Conservation (phyloP, 2,888 invertebrate species). For the Trachelus stipa region DNA sequence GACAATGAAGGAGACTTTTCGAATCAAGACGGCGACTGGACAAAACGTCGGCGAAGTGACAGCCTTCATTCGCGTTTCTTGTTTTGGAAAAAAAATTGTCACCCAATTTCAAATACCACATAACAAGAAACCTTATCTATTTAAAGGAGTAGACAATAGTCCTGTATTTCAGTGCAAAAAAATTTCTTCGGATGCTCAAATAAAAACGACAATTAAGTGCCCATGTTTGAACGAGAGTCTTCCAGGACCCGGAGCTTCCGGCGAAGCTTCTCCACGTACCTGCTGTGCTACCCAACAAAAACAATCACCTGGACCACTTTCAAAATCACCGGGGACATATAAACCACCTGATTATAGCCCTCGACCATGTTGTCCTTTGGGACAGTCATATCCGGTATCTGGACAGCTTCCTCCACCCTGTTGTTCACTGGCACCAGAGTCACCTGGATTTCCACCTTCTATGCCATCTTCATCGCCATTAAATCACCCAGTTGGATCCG, state of each 20-base stretch:
- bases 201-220: slow-evolving; percentile 15
- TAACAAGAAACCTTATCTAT: slow-evolving; percentile 54
- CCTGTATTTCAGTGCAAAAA: slow-evolving; percentile 56
- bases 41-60: slow-evolving; percentile 71
- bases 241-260: slow-evolving; percentile 4
- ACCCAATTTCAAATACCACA: slow-evolving; percentile 73
- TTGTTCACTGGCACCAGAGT: not conserved
- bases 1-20: slow-evolving; percentile 73
- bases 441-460: not conserved
- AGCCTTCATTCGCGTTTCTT: slow-evolving; percentile 75
- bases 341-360: slow-evolving; percentile 19
- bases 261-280: slow-evolving; percentile 8
- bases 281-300: slow-evolving; percentile 4
- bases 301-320: slow-evolving; percentile 11
- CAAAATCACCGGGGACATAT: slow-evolving; percentile 9
- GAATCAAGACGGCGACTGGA: slow-evolving; percentile 69
- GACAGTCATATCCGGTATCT: not conserved
- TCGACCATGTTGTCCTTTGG: slow-evolving; percentile 32
- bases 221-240: slow-evolving; percentile 2
- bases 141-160: slow-evolving; percentile 51
- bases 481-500: not conserved
- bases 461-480: not conserved
- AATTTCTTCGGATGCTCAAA: slow-evolving; percentile 35
- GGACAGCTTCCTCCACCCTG: not conserved
- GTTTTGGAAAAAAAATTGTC: slow-evolving; percentile 75